phyloP scores from a whole-genome alignment of 2,888 invertebrate species.

The Eristalis intricaria region DNA sequence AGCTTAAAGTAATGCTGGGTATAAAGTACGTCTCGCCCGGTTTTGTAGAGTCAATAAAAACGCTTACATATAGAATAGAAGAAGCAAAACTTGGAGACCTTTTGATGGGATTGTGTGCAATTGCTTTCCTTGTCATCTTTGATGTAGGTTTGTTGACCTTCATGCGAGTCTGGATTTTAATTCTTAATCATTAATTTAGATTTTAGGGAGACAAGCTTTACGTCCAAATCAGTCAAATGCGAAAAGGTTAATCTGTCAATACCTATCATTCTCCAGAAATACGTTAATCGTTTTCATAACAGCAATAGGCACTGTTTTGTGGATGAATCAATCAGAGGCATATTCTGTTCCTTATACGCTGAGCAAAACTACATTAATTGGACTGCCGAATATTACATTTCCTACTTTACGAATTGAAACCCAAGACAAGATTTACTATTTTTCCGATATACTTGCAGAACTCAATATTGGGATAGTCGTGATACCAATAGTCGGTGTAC shows the following conservation, averaged over 20 bases:
- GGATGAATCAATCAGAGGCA: slow-evolving; percentile 79
- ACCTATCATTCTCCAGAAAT: slow-evolving; percentile 89
- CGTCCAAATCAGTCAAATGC: slow-evolving; percentile 45
- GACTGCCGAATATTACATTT: slow-evolving; percentile 85
- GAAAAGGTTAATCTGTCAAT: slow-evolving; percentile 82
- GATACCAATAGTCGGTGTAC: slow-evolving; percentile 91
- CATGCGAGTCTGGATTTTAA: not conserved
- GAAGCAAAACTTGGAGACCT: slow-evolving; percentile 85
- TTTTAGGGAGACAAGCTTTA: slow-evolving; percentile 46
- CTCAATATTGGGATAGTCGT: slow-evolving; percentile 90
- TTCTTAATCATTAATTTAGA: slow-evolving; percentile 17
- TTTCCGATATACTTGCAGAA: slow-evolving; percentile 86
- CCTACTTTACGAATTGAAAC: slow-evolving; percentile 85
- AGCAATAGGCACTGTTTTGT: slow-evolving; percentile 83
- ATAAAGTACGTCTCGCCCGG: slow-evolving; percentile 87
- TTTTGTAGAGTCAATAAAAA: slow-evolving; percentile 84
- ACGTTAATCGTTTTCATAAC: slow-evolving; percentile 88
- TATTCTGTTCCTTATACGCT: slow-evolving; percentile 84
- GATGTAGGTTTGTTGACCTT: slow-evolving; percentile 83
- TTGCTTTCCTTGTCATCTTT: slow-evolving; percentile 85
- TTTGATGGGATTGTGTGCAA: slow-evolving; percentile 85
- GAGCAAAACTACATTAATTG: slow-evolving; percentile 83
- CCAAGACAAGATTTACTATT: slow-evolving; percentile 83
- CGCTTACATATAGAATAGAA: slow-evolving; percentile 82
- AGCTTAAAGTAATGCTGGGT: slow-evolving; percentile 89